Evolutionary conservation across 2,113 vertebrate species (phyloP), one percentile per base, ranked within the genome.

Genomic region (Corythornis cristatus): DNA sequence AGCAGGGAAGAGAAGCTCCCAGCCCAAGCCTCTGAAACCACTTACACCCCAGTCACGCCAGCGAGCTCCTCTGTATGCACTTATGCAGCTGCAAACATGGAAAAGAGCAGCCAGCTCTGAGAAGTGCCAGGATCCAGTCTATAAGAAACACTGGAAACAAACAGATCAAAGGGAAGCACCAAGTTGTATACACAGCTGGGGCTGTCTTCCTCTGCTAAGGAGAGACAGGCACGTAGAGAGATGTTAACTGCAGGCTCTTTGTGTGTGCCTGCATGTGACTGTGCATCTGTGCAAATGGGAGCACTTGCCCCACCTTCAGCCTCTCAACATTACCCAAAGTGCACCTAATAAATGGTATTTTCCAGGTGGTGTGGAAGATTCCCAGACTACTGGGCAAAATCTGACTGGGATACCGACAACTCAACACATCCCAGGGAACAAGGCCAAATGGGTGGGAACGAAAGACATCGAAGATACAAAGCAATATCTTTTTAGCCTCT

Each of bases 121-220:
- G 56, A 15, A 94, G 54, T 3, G 0, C 71, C 73, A 86, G 90
- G 77, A 95, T 72, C 77, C 57, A 75, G 84, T 12, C 84, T 40
- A 4, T 42, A 78, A 87, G 87, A 79, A 92, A 89, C 77, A 60
- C 77, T 89, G 85, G 88, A 88, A 95, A 93, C 82, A 95, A 95
- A 95, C 29, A 94, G 42, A 92, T 91, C 93, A 95, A 96, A 96
- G 75, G 86, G 91, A 85, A 89, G 50, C 86, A 85, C 75, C 78
- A 91, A 53, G 85, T 85, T 95, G 96, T 89, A 93, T 58, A 89
- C 94, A 96, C 93, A 96, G 94, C 93, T 95, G 94, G 74, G 87
- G 71, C 75, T 56, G 85, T 22, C 85, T 89, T 86, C 82, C 77
- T 60, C 81, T 54, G n/a, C 66, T 87, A 87, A 79, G 89, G 70